Conservation (phyloP, 2,797 vertebrate genomes). For the Sebastes nivosus region DNA sequence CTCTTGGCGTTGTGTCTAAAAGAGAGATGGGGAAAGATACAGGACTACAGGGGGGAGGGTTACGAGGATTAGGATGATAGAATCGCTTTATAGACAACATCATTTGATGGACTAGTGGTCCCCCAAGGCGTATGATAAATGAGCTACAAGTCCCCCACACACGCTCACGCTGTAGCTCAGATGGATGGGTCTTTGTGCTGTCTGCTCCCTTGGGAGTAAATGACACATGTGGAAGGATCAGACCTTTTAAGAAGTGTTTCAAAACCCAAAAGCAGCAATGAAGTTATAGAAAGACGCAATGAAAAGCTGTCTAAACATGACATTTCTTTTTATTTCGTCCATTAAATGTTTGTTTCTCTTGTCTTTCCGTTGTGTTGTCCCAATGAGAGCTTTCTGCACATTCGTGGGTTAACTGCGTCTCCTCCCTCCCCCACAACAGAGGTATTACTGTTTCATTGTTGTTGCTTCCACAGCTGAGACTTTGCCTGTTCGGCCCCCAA, state of each 20-base stretch:
- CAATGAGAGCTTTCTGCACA: neutral
- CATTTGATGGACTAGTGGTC: conserved; percentile 46
- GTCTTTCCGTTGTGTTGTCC: neutral
- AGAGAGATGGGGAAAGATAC: neutral
- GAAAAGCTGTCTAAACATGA: neutral
- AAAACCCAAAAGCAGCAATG: neutral
- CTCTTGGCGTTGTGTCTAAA: conserved; percentile 5
- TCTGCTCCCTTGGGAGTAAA: conserved; percentile 12
- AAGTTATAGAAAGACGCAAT: neutral
- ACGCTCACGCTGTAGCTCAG: conserved; percentile 48
- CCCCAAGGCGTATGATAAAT: conserved; percentile 48
- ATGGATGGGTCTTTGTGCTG: conserved; percentile 62
- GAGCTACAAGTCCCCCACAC: conserved; percentile 40
- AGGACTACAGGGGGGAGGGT: conserved; percentile 3
- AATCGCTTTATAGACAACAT: conserved; percentile 31
- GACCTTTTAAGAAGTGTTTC: conserved; percentile 15
- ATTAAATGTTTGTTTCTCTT: neutral
- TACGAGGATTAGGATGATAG: conserved; percentile 43
- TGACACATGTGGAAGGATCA: conserved; percentile 17
- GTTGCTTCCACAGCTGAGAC: neutral
- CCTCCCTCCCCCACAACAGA: neutral
- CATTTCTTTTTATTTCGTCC: neutral
- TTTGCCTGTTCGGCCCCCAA: neutral
- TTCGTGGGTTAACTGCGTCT: neutral
- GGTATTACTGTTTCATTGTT: conserved; percentile 24